Base-by-base conservation (phyloP, 2,888 invertebrate genomes). In the Drosophila rubida region DNA sequence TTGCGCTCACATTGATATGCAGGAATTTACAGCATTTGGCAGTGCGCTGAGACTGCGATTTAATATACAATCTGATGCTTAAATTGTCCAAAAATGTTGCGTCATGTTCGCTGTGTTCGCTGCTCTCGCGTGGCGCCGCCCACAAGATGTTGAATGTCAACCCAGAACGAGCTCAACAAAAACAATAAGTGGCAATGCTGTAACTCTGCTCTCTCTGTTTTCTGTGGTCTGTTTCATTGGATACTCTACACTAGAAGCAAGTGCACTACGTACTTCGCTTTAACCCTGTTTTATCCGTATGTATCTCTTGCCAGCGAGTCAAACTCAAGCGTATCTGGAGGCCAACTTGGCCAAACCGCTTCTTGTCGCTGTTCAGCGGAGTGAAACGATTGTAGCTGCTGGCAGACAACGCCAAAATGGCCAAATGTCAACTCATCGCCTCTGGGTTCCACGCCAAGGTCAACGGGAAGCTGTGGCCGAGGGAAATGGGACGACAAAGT, bases 401-500 rank as follows among this genome's bases (percentile, higher is more conserved):
- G 57, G 39, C 41, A 11, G 13, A 14, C 35, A 37, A 37, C 35
- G 14, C 35, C 14, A 2, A 37, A 37, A 37, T 27, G 49, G 55
- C 19, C 69, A 65, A 57, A 75, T 70, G 73, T 61, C 77, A 71
- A 58, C 39, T 55, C 46, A 45, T 11, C 35, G 76, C 42, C 41
- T 13, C 53, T 32, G 75, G 45, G 70, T 50, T 58, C 54, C 4
- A 51, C 37, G 57, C 14, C 55, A 73, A 69, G 64, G 77, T 58
- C 71, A 65, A 48, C 44, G 1, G 59, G 59, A 59, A 37, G 67
- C 44, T 32, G 65, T 3, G n/a, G 9, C 14, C 14, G 11, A 2
- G 8, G 25, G 25, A 32, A n/a, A n/a, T 5, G 32, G 32, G n/a
- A 4, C 4, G 8, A 27, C 2, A 27, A 27, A n/a, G 27, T 4